Conservation (phyloP, 2,888 invertebrate species). For the Cryptocephalus primarius region DNA sequence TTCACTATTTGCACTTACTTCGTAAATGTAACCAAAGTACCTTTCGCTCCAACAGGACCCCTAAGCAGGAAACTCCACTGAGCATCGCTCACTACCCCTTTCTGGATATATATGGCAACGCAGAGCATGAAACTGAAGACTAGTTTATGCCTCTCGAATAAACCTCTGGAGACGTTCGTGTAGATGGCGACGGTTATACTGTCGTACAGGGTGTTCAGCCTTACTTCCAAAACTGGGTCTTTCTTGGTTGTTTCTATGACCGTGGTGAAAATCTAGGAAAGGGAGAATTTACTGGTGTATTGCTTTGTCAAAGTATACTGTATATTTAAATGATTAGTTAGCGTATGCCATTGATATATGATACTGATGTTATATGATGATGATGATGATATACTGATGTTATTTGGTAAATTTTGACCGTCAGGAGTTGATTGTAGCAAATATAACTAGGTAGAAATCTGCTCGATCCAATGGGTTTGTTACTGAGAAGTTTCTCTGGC, state of each 20-base stretch:
- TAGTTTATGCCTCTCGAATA: constrained; percentile 85
- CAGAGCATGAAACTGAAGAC: constrained; percentile 80
- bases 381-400: no score
- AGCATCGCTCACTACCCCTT: constrained; percentile 43
- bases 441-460: no score
- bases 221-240: constrained; percentile 49
- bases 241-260: constrained; percentile 71
- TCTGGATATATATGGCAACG: constrained; percentile 60
- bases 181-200: constrained; percentile 77
- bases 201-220: constrained; percentile 57
- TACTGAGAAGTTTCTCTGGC: no score
- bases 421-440: no score
- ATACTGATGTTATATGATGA: no score
- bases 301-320: no score
- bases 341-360: neutral
- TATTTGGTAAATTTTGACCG: no score
- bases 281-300: neutral
- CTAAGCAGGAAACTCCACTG: constrained; percentile 75
- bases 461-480: no score
- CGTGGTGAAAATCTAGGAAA: constrained; percentile 58
- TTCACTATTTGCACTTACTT: no score
- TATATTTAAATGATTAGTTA: no score
- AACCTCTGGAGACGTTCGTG: constrained; percentile 77
- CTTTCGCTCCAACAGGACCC: constrained; percentile 53
- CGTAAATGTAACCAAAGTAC: neutral